Evolutionary conservation across 2,888 invertebrate species (phyloP).

Genomic region (Brachycybe producta): DNA sequence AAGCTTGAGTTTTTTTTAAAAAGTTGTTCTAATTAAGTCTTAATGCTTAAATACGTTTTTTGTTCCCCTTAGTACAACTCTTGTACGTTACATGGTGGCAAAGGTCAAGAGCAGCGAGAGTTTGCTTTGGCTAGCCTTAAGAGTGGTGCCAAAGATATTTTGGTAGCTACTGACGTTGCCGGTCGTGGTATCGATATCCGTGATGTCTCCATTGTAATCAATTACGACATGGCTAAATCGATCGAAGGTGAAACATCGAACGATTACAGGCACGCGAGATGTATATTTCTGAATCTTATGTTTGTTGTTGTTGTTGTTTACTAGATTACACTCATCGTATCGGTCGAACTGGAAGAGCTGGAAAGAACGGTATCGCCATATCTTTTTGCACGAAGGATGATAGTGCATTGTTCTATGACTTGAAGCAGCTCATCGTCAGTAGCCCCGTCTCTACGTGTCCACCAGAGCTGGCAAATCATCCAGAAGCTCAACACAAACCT

Average conservation of each 20-base stretch:
- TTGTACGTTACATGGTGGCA: conserved; percentile 96
- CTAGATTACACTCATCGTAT: conserved; percentile 94
- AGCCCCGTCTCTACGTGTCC: conserved; percentile 92
- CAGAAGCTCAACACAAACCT: conserved; percentile 95
- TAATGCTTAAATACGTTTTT: too few species aligned
- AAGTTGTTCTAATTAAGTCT: too few species aligned
- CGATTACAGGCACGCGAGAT: too few species aligned
- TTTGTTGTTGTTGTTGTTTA: background rate
- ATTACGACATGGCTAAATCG: conserved; percentile 99
- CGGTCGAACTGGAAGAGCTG: conserved; percentile 97
- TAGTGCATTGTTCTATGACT: conserved; percentile 84
- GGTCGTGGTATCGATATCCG: conserved; percentile 99
- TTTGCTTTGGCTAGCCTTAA: conserved; percentile 94
- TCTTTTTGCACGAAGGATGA: conserved; percentile 97
- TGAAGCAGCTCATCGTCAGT: conserved; percentile 75
- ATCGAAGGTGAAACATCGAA: conserved; percentile 58
- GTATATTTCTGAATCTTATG: background rate
- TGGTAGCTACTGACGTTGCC: conserved; percentile 98
- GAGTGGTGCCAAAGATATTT: conserved; percentile 87
- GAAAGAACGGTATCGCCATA: conserved; percentile 90
- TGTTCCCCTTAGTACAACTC: conserved; percentile 59
- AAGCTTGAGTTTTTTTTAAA: too few species aligned
- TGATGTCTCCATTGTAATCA: conserved; percentile 96
- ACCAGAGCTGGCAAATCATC: conserved; percentile 92
- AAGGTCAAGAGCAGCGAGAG: conserved; percentile 98